Evolutionary conservation across 2,797 vertebrate species (phyloP).

Genomic region (Spinus pinus): DNA sequence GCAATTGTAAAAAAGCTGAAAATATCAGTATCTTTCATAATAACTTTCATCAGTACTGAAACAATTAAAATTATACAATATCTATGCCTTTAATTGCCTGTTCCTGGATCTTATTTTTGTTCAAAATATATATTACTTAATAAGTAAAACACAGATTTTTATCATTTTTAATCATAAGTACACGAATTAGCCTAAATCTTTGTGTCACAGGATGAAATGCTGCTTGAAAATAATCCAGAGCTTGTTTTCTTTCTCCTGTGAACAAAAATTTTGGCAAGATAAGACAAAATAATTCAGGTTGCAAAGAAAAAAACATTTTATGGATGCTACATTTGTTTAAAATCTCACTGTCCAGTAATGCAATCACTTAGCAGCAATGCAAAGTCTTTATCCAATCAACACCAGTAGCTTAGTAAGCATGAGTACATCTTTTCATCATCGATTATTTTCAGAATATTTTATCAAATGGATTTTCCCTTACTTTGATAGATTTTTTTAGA

Average conservation of each 20-base stretch:
- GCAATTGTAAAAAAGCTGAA: not conserved
- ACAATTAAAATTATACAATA: not conserved
- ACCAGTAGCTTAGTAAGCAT: not conserved
- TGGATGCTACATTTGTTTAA: not conserved
- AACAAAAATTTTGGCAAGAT: not conserved
- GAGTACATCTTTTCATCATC: not conserved
- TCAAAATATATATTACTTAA: not conserved
- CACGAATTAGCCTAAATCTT: not conserved
- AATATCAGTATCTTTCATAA: not conserved
- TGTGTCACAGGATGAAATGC: not conserved
- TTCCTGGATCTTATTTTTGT: not conserved
- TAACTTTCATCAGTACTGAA: not conserved
- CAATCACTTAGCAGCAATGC: not conserved
- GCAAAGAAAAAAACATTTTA: not conserved
- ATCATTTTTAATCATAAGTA: not conserved
- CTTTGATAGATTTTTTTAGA: not conserved
- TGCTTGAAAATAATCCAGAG: not conserved
- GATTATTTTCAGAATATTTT: not conserved
- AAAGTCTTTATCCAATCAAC: not conserved
- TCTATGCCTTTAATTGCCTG: not conserved
- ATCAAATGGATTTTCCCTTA: not conserved
- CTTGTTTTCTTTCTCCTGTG: not conserved
- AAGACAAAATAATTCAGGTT: not conserved
- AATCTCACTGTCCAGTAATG: not conserved
- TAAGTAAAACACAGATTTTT: not conserved